These are phyloP conservation scores for Slavum lentiscoides DNA, from an alignment of 2,888 invertebrate species.

Conservation along the genomic window DNA sequence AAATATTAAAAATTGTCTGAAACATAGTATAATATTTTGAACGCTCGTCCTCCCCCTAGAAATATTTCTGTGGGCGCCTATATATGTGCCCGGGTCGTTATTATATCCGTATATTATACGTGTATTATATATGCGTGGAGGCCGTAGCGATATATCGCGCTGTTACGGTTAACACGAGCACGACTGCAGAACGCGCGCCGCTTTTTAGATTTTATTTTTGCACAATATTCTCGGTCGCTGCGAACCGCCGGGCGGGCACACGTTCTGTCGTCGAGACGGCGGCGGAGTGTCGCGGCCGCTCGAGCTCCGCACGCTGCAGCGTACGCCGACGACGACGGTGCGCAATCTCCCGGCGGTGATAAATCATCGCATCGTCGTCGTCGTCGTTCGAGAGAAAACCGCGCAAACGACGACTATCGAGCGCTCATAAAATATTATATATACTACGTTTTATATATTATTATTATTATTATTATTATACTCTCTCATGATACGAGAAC, in stretches of 20 bases:
- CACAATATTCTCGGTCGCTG: not conserved
- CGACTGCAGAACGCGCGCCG: constrained; percentile 9
- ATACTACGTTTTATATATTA: not conserved
- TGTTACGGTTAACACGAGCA: constrained; percentile 25
- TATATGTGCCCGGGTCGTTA: too few species aligned
- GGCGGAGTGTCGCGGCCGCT: not conserved
- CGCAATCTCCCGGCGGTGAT: not conserved
- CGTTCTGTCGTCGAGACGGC: constrained; percentile 6
- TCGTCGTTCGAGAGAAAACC: constrained; percentile 25
- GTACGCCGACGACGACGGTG: not conserved
- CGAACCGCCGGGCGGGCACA: not conserved
- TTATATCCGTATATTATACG: not conserved
- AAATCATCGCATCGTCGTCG: not conserved
- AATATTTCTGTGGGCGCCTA: too few species aligned
- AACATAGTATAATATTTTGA: too few species aligned
- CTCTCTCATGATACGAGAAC: not conserved
- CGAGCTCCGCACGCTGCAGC: not conserved
- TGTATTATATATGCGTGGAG: too few species aligned
- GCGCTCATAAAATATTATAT: not conserved
- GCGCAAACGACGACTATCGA: constrained; percentile 6
- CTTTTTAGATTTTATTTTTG: not conserved
- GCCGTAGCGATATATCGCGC: not conserved
- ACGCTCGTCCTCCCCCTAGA: too few species aligned
- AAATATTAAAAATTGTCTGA: too few species aligned
- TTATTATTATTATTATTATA: too few species aligned